Percentiles rank a stretch among this genome's conserved stretches.
Evolutionary conservation across 2,797 vertebrate genomes (phyloP).

Genomic region (Syngnathus acus): DNA sequence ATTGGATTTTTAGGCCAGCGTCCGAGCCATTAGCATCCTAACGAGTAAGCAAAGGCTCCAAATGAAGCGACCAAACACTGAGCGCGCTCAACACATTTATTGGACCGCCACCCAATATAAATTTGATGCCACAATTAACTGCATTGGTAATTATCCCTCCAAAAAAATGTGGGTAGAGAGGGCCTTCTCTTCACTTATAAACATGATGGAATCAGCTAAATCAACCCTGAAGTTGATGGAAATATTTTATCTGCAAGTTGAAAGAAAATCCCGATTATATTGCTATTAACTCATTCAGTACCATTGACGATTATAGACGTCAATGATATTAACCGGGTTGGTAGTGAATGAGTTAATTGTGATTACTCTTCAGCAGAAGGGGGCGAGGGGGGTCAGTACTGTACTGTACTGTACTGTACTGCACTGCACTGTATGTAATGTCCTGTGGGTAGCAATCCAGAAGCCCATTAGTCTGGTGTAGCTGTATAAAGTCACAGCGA

Average conservation of each 20-base stretch:
- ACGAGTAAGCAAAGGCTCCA: slow-evolving; percentile 43
- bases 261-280: too few relatives aligned
- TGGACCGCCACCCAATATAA: slow-evolving; percentile 1
- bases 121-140: slow-evolving; percentile 40
- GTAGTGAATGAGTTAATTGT: too few relatives aligned
- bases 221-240: too few relatives aligned
- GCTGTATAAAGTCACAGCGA: slow-evolving; percentile 58
- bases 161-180: not conserved
- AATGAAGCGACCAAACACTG: not conserved
- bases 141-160: not conserved
- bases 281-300: too few relatives aligned
- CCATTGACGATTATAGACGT: too few relatives aligned
- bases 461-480: slow-evolving; percentile 65
- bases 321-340: too few relatives aligned
- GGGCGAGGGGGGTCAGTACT: not conserved
- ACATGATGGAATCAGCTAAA: too few relatives aligned
- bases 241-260: too few relatives aligned
- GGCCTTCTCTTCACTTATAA: not conserved
- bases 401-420: not conserved
- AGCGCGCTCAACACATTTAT: not conserved
- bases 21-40: slow-evolving; percentile 57
- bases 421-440: slow-evolving; percentile 17
- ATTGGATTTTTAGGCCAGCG: slow-evolving; percentile 37
- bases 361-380: too few relatives aligned
- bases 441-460: slow-evolving; percentile 46